Evolutionary conservation across 2,888 invertebrate genomes (phyloP).

Genomic region (Plagiodera versicolora): DNA sequence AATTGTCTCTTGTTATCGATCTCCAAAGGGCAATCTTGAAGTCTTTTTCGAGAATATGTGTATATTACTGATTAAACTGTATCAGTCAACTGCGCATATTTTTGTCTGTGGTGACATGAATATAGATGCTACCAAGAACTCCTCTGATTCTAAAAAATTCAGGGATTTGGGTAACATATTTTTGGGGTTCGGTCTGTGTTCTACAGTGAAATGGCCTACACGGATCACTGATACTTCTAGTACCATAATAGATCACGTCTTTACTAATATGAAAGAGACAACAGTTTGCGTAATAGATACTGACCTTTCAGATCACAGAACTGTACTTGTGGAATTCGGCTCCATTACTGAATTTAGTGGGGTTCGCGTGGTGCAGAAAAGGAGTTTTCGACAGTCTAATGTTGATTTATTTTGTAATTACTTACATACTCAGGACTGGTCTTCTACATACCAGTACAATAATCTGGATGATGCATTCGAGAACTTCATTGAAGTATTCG

Average conservation of each 20-base stretch:
- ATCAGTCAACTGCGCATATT: not conserved
- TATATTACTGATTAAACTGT: not conserved
- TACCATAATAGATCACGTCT: constrained; percentile 5
- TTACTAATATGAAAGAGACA: not conserved
- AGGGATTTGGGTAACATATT: too few species aligned
- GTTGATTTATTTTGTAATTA: too few species aligned
- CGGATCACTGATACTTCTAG: not conserved
- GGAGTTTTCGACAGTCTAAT: not conserved
- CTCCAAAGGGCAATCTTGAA: too few species aligned
- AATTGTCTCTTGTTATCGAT: too few species aligned
- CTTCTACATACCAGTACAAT: too few species aligned
- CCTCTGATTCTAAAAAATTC: too few species aligned
- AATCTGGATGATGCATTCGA: too few species aligned
- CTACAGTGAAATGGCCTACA: not conserved
- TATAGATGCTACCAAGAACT: not conserved
- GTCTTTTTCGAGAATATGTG: too few species aligned
- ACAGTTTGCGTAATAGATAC: not conserved
- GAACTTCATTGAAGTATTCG: not conserved
- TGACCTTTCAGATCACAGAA: not conserved
- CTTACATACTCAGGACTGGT: too few species aligned
- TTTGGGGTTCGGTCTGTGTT: not conserved
- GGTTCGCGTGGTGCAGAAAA: not conserved
- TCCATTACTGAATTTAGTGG: not conserved
- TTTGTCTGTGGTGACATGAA: not conserved
- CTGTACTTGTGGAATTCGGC: not conserved